Evolutionary conservation across 2,888 invertebrate genomes (phyloP), one percentile per base, ranked within the genome.

Genomic region (Epirrhoe tristata): DNA sequence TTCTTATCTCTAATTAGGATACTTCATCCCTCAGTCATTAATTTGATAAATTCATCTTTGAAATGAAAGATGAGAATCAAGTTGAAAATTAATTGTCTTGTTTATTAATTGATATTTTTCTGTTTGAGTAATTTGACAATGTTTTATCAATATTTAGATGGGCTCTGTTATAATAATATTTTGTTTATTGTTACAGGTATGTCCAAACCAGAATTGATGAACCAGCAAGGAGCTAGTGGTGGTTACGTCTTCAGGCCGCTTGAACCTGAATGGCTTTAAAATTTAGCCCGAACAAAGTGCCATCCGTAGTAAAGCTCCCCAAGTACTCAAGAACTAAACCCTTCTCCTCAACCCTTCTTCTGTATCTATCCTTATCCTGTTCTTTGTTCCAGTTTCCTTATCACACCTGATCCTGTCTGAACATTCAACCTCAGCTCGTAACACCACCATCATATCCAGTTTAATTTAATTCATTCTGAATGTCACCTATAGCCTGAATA

Each of bases 181-280:
- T 39, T 10, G 2, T 24, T 36, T 43, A 43, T 63, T 63, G 63
- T 63, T 63, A 5, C 63, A 63, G 63, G 63, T 63, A 63, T 53
- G 60, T 51, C 31, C 51, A 16, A 48, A 48, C 12, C 12, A 43
- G 12, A 43, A 39, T 10, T 10, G 8, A 39, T 10, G 36, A 39
- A 36, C 36, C 8, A 39, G 10, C 8, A 39, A 10, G 24, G 1
- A 24, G 24, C 24, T 24, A 24, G 24, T 24, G 24, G 24, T 24
- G 24, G 7, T 34, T 34, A 34, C 43, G 12, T 43, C 12, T 36
- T 36, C 36, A 36, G 8, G 10, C 10, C 36, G 36, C 2, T 8
- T 39, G 36, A 8, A 39, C 12, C 0, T 12, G 12, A 43, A 8
- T 39, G 10, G 8, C 10, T 10, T 10, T 8, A 8, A 6, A 39